Evolutionary conservation across 2,113 vertebrate genomes (phyloP), one percentile per base, ranked within the genome.

Genomic region (Rhombomys opimus): DNA sequence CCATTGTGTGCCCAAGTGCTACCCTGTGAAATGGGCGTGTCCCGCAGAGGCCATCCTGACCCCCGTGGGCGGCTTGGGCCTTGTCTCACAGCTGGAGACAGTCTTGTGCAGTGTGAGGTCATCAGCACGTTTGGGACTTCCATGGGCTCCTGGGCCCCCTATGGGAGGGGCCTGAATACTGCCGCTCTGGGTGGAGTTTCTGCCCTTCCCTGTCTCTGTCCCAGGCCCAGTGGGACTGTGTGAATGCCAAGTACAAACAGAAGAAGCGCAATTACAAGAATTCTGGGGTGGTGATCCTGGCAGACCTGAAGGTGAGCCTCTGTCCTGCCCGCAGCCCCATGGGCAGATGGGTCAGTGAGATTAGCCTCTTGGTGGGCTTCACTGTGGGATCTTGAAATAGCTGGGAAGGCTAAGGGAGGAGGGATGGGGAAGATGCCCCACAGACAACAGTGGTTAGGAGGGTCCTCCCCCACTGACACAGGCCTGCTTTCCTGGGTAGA

Each of bases 221-320:
- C 35, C 90, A 98, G 98, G 98, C 98, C 76, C 98, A 99, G 98
- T 99, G 99, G 99, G 99, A 99, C 87, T 99, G 99, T 95, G 95
- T 99, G 97, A 99, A 99, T 97, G 98, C 99, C 93, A 99, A 99
- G 97, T 99, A 99, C 98, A 99, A 99, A 96, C 98, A 99, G 94
- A 99, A 99, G 98, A 99, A 99, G 98, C 99, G 99, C 89, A 99
- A 99, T 96, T 99, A 99, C 98, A 99, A 99, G 98, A 99, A 99
- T 97, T 99, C 99, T 0, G 99, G 99, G 20, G 98, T 99, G 9
- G 99, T 99, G 97, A 99, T 99, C 97, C 98, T 99, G 96, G 98
- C 98, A 59, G 99, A 99, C 86, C 98, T 99, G 57, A 99, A 99
- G 99, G 99, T 99, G 99, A 97, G 97, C 90, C 11, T 5, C 2